Conservation (phyloP, 1,140 invertebrate genomes). For the Drosophila grimshawi region DNA sequence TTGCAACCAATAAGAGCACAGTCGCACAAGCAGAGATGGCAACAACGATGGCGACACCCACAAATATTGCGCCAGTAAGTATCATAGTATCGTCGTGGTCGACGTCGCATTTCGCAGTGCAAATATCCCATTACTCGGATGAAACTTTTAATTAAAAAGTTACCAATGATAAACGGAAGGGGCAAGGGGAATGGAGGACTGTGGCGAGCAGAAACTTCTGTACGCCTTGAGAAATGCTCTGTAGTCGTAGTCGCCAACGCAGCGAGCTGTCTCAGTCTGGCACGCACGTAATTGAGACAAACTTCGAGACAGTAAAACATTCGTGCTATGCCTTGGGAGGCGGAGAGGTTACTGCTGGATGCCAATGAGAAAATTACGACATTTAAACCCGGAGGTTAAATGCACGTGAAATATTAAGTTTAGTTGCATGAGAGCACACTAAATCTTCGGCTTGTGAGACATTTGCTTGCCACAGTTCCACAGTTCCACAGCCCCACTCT, state of each 20-base stretch:
- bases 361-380: constrained; percentile 80
- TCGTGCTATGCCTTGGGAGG: constrained; percentile 51
- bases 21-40: constrained; percentile 14
- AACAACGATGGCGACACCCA: constrained; percentile 42
- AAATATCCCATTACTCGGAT: constrained; percentile 83
- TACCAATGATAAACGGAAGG: constrained; percentile 75
- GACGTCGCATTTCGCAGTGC: constrained; percentile 73
- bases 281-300: constrained; percentile 82
- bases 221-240: constrained; percentile 45
- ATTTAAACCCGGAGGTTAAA: constrained; percentile 80
- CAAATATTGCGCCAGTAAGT: constrained; percentile 71
- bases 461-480: constrained; percentile 49
- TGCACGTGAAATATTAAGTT: constrained; percentile 82
- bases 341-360: constrained; percentile 18
- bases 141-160: constrained; percentile 83
- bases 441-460: constrained; percentile 76
- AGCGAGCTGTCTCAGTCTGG: constrained; percentile 62
- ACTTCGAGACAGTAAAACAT: constrained; percentile 80
- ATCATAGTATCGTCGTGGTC: constrained; percentile 56
- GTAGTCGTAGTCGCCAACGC: constrained; percentile 32
- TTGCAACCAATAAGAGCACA: constrained; percentile 54
- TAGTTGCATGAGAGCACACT: constrained; percentile 76
- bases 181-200: constrained; percentile 9
- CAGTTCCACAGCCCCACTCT: background rate
- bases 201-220: constrained; percentile 24